Conservation (phyloP, 2,888 invertebrate genomes). For the Maniola hyperantus region DNA sequence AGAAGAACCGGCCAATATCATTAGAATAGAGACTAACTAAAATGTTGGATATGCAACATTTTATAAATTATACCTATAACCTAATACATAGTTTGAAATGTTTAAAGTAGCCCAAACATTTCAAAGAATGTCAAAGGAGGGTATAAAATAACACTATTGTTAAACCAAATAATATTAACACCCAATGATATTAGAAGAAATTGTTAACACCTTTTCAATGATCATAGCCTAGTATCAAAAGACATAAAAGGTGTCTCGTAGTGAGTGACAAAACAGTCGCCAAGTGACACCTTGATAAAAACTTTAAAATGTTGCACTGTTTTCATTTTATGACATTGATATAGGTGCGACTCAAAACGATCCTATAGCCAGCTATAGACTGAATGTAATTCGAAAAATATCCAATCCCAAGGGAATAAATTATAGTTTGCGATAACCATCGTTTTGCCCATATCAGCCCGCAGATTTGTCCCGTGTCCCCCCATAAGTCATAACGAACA, state of each 20-base stretch:
- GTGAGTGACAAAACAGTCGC: conserved; percentile 27
- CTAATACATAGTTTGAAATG: too few relatives aligned
- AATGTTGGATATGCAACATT: too few relatives aligned
- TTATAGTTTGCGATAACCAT: conserved; percentile 64
- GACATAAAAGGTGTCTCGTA: conserved; percentile 17
- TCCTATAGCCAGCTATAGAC: conserved; percentile 13
- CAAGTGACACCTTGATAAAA: conserved; percentile 24
- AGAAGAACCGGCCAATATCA: too few relatives aligned
- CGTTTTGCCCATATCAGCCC: conserved; percentile 54
- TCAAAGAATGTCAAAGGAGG: not conserved
- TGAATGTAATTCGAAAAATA: conserved; percentile 5
- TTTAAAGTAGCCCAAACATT: not conserved
- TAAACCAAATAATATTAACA: conserved; percentile 15
- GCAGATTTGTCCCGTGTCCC: conserved; percentile 59
- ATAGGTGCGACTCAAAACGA: conserved; percentile 31
- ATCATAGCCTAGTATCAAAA: conserved; percentile 16
- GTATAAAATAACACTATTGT: not conserved
- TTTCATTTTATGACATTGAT: conserved; percentile 33
- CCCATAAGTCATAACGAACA: conserved; percentile 47
- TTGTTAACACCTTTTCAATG: conserved; percentile 16
- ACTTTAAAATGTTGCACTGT: conserved; percentile 7
- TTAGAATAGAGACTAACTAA: too few relatives aligned
- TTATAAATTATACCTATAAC: too few relatives aligned
- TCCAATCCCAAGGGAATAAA: conserved; percentile 58
- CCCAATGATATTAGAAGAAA: conserved; percentile 22